Conservation (phyloP, 37 sponge, comb jelly and placozoan species). For the Chondrilla cf. caribensis region DNA sequence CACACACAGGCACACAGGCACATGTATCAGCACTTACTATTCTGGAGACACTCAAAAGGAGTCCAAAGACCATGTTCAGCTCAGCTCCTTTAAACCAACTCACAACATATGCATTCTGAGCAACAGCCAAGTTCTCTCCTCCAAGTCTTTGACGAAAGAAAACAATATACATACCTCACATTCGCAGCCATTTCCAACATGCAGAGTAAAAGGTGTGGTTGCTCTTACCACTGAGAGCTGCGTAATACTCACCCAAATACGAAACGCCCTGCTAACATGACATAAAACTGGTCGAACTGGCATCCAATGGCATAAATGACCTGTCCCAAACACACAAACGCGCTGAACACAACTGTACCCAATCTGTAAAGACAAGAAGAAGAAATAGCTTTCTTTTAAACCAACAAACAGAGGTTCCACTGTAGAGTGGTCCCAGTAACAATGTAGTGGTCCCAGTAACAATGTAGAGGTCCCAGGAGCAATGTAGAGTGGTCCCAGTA, state of each 20-base stretch:
- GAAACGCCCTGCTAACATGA: slow-evolving; percentile 93
- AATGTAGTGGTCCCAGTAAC: too few species aligned
- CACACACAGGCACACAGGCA: too few species aligned
- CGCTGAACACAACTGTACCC: slow-evolving; percentile 78
- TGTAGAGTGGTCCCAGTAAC: too few species aligned
- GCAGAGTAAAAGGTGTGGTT: too few species aligned
- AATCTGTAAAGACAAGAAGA: slow-evolving; percentile 40
- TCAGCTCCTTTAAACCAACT: slow-evolving; percentile 97
- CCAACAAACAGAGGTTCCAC: too few species aligned
- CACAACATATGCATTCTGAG: slow-evolving; percentile 93
- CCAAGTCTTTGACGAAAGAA: slow-evolving; percentile 62
- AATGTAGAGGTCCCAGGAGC: too few species aligned
- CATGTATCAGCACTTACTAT: too few species aligned
- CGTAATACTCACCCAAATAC: slow-evolving; percentile 79
- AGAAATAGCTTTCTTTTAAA: too few species aligned
- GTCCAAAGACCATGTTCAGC: slow-evolving; percentile 97
- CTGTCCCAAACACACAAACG: slow-evolving; percentile 76
- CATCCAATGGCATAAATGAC: slow-evolving; percentile 92
- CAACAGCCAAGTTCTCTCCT: slow-evolving; percentile 96
- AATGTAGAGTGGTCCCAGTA: too few species aligned
- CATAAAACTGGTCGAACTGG: slow-evolving; percentile 46
- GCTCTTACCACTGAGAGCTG: too few species aligned
- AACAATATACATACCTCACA: not conserved
- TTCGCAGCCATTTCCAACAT: not conserved
- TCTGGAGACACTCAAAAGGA: slow-evolving; percentile 88